Percentiles rank a stretch among this genome's conserved stretches.
phyloP scores from a whole-genome alignment of 2,888 invertebrate species.

The Pristionchus entomophagus region DNA sequence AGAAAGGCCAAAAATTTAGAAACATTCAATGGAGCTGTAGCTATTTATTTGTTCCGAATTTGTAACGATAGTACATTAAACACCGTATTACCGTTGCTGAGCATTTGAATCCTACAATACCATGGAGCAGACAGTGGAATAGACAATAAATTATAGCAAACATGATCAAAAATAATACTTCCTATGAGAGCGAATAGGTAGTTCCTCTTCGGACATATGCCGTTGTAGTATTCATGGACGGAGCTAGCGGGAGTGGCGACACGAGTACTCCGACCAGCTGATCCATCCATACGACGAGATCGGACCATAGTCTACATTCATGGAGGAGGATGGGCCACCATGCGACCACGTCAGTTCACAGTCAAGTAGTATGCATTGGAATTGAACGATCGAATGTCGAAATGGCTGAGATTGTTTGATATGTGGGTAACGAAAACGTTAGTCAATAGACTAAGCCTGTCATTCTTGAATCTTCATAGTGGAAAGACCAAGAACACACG shows the following conservation, averaged over 20 bases:
- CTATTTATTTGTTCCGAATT: no score
- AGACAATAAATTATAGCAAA: no score
- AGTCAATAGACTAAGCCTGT: neutral
- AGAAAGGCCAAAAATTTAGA: no score
- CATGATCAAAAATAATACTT: no score
- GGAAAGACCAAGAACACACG: neutral
- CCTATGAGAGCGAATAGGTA: no score
- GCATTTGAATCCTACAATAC: no score
- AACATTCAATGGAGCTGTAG: no score
- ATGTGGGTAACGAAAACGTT: neutral
- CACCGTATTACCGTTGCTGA: no score
- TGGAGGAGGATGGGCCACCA: constrained; percentile 72
- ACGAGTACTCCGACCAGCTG: constrained; percentile 2
- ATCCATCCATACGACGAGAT: constrained; percentile 37
- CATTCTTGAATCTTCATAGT: neutral
- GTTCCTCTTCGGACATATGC: no score
- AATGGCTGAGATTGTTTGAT: neutral
- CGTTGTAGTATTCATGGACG: constrained; percentile 42
- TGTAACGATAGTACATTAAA: no score
- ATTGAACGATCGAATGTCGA: neutral
- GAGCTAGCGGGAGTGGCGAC: neutral
- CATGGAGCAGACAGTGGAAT: no score
- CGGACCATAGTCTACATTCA: constrained; percentile 70
- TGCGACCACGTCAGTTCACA: constrained; percentile 61
- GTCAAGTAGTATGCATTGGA: no score